Percentiles rank a stretch among this genome's conserved stretches.
These are phyloP conservation scores for Rhincodon typus DNA, from an alignment of 2,797 vertebrate genomes.

Conservation along the genomic window DNA sequence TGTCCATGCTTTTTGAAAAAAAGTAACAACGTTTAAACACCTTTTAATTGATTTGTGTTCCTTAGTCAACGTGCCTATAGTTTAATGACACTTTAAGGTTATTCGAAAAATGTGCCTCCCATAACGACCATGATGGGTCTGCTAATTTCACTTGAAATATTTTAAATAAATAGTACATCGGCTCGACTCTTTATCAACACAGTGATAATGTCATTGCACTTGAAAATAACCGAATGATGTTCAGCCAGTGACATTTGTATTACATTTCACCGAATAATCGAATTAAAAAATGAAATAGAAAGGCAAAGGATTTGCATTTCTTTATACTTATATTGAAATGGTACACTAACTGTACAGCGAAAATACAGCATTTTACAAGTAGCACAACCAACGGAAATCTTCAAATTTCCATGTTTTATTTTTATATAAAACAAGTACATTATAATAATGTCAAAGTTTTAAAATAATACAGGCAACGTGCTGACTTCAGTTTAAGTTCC, in stretches of 20 bases:
- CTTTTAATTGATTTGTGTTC: background rate
- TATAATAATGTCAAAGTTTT: constrained; percentile 22
- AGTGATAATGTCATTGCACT: background rate
- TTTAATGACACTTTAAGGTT: background rate
- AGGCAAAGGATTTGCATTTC: background rate
- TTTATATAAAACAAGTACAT: constrained; percentile 16
- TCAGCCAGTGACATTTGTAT: background rate
- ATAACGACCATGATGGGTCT: background rate
- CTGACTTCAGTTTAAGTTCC: constrained; percentile 26
- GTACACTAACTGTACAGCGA: background rate
- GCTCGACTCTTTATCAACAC: constrained; percentile 20
- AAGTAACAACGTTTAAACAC: background rate
- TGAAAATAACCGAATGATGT: background rate
- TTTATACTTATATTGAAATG: background rate
- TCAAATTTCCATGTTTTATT: background rate
- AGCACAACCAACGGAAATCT: constrained; percentile 1
- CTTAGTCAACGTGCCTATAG: background rate
- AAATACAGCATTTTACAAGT: background rate
- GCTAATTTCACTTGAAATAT: constrained; percentile 1
- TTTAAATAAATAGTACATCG: constrained; percentile 33
- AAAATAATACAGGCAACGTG: background rate
- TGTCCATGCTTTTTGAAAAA: background rate
- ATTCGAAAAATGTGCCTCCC: background rate
- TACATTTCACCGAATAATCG: background rate
- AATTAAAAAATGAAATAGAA: background rate